Conservation (phyloP, 2,888 invertebrate species). For the Machimus atricapillus region DNA sequence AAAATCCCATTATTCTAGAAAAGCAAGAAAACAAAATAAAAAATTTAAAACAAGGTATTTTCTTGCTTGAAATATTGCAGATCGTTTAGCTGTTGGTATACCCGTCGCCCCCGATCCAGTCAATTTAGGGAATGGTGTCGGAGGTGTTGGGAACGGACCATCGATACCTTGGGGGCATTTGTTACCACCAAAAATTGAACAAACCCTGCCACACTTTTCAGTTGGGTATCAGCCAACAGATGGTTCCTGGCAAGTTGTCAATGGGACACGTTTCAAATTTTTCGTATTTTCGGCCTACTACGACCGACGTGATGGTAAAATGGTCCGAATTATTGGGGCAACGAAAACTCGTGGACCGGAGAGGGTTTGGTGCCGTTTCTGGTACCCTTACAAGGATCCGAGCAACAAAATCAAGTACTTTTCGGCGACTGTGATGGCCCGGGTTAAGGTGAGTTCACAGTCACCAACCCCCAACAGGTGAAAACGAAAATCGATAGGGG, state of each 20-base stretch:
- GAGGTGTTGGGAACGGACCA: constrained; percentile 50
- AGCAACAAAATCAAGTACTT: constrained; percentile 56
- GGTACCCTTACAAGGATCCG: constrained; percentile 66
- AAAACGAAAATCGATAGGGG: background rate
- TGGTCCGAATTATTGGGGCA: constrained; percentile 83
- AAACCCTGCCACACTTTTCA: constrained; percentile 68
- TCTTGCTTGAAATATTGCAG: constrained; percentile 45
- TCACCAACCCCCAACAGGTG: background rate
- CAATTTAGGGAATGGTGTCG: background rate
- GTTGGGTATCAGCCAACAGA: constrained; percentile 73
- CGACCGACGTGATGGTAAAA: constrained; percentile 74
- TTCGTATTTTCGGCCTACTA: constrained; percentile 91
- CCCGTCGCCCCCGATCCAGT: constrained; percentile 48
- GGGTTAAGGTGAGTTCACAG: constrained; percentile 69
- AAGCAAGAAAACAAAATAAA: background rate
- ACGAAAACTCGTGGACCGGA: constrained; percentile 87
- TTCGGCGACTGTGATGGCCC: constrained; percentile 75
- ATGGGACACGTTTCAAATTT: constrained; percentile 76
- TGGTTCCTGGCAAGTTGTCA: constrained; percentile 76
- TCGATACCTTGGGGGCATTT: constrained; percentile 61
- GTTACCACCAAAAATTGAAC: constrained; percentile 61
- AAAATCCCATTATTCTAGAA: background rate
- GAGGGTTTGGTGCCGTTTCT: constrained; percentile 80
- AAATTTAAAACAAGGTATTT: background rate
- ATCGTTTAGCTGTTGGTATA: constrained; percentile 49